Percentiles rank a stretch among this genome's conserved stretches.
Evolutionary conservation across 1,140 invertebrate genomes (phyloP).

Genomic region (Copidosoma floridanum): DNA sequence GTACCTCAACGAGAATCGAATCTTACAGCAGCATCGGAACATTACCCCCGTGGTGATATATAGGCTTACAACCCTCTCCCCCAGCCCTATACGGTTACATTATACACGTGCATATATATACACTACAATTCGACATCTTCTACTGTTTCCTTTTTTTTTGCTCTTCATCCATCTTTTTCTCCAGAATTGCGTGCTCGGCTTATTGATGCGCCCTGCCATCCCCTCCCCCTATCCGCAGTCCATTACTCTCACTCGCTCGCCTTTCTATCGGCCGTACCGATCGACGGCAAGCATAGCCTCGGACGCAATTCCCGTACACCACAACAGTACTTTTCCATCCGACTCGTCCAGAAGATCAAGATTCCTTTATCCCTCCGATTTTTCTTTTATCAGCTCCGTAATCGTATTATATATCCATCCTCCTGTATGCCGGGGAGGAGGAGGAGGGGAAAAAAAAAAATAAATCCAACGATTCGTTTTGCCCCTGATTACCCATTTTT

Average conservation of each 20-base stretch:
- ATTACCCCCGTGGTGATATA: conserved; percentile 56
- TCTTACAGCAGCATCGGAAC: too few relatives aligned
- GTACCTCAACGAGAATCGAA: conserved; percentile 54
- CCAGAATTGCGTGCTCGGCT: conserved; percentile 51
- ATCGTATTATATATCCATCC: too few relatives aligned
- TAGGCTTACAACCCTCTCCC: too few relatives aligned
- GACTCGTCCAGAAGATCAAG: too few relatives aligned
- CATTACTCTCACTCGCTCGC: too few relatives aligned
- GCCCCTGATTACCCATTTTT: background rate
- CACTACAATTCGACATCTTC: background rate
- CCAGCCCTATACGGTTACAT: too few relatives aligned
- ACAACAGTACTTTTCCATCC: background rate
- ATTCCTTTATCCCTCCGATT: too few relatives aligned
- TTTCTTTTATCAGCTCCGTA: too few relatives aligned
- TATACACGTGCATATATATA: too few relatives aligned
- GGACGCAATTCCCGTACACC: background rate
- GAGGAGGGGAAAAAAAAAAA: too few relatives aligned
- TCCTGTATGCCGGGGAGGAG: too few relatives aligned
- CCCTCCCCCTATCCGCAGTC: background rate
- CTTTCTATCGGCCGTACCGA: conserved; percentile 12
- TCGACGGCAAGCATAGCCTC: background rate
- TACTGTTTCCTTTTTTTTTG: background rate
- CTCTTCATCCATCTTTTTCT: conserved; percentile 12
- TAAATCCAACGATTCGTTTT: too few relatives aligned
- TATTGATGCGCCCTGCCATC: conserved; percentile 48